Percentiles rank a stretch among this genome's conserved stretches.
These are phyloP conservation scores for Phrynocephalus guinanensis DNA, from an alignment of 2,797 vertebrate species.

Conservation along the genomic window DNA sequence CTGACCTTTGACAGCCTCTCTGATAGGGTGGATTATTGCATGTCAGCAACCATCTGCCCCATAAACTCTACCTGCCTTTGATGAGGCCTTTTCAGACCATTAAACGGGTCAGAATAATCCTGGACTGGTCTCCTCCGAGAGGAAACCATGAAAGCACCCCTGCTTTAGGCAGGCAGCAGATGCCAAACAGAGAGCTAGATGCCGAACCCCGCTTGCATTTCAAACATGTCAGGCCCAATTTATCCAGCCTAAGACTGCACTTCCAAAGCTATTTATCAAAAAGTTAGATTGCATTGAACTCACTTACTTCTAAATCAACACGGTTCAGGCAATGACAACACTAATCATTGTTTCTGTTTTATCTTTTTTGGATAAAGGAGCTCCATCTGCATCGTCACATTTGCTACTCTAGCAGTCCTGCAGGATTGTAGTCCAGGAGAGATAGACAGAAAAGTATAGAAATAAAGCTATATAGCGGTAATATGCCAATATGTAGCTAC, in stretches of 20 bases:
- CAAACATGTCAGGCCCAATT: not conserved
- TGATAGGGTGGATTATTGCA: constrained; percentile 74
- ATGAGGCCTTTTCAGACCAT: constrained; percentile 73
- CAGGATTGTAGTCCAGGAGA: no score
- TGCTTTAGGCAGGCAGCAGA: not conserved
- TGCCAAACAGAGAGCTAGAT: constrained; percentile 10
- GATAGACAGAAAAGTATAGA: no score
- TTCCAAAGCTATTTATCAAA: not conserved
- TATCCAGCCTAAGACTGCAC: not conserved
- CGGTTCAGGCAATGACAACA: not conserved
- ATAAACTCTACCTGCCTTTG: constrained; percentile 76
- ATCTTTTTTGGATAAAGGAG: no score
- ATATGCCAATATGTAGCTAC: no score
- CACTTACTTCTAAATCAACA: not conserved
- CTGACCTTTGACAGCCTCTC: constrained; percentile 74
- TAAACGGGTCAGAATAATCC: constrained; percentile 64
- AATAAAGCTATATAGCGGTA: no score
- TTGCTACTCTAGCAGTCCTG: no score
- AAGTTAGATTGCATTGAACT: not conserved
- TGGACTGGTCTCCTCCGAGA: constrained; percentile 48
- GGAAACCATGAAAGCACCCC: constrained; percentile 55
- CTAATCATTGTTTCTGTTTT: no score
- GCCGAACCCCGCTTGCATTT: fast-evolving
- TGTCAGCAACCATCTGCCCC: constrained; percentile 73
- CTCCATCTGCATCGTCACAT: no score